Percentiles rank a stretch among this genome's conserved stretches.
These are phyloP conservation scores for Pollachius pollachius DNA, from an alignment of 2,113 vertebrate species.

Conservation along the genomic window DNA sequence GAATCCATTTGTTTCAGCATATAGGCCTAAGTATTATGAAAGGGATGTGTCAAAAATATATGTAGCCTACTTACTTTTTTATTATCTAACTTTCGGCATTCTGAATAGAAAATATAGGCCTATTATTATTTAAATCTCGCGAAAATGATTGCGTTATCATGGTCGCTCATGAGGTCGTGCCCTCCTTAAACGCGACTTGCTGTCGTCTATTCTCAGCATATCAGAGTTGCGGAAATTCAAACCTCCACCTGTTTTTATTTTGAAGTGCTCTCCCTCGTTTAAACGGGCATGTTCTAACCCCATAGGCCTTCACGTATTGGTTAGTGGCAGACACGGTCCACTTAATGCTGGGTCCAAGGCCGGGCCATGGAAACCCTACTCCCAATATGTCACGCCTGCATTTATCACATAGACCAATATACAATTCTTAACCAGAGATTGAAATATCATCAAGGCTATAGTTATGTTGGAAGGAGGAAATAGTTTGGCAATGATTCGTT, in stretches of 20 bases:
- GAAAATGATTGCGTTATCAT: no score
- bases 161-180: no score
- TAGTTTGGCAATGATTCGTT: constrained; percentile 11
- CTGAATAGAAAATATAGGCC: no score
- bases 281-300: constrained; percentile 20
- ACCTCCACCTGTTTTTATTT: constrained; percentile 43
- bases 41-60: no score
- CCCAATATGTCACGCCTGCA: constrained; percentile 21
- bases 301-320: constrained; percentile 15
- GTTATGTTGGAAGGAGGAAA: constrained; percentile 18
- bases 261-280: constrained; percentile 10
- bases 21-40: no score
- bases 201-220: no score
- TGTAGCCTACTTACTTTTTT: no score
- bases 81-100: no score
- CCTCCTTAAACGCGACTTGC: no score
- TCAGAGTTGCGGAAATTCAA: background rate
- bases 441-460: constrained; percentile 22
- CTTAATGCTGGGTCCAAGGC: constrained; percentile 45
- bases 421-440: constrained; percentile 26
- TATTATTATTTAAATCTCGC: no score
- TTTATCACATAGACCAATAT: constrained; percentile 9
- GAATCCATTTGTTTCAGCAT: no score
- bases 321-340: constrained; percentile 25
- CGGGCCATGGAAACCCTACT: constrained; percentile 29